Base-by-base conservation (phyloP, 2,888 invertebrate genomes). In the Agrochola litura region DNA sequence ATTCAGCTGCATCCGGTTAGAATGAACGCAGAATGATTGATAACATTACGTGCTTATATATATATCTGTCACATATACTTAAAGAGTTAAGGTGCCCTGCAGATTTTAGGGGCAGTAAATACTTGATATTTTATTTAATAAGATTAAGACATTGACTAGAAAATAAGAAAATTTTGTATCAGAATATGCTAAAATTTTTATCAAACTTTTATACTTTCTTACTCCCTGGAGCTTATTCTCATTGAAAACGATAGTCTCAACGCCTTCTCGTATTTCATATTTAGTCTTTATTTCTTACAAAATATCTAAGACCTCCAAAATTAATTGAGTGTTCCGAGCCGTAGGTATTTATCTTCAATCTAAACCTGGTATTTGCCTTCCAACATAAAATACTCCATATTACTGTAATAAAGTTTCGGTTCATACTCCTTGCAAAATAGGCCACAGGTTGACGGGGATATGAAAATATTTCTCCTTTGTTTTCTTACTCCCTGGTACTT, bases 391-490 rank as follows among this genome's bases (percentile, higher is more conserved):
- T 63, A 37, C 37, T 6, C 60, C 52, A 60, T 74, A 60, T 69
- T 80, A 67, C 41, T 52, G 60, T 60, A 74, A 63, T 52, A 66
- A 73, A 76, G 25, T 72, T 77, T 52, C 54, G 6, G 58, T 68
- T 65, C n/a, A n/a, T n/a, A n/a, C n/a, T n/a, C n/a, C 49, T 61
- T 72, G 61, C 70, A 58, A 71, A 81, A 73, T n/a, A 61, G 43
- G 46, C 65, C 72, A 25, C 73, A 64, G 73, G 70, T 85, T 71
- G 68, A 54, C 58, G 37, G 61, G 56, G 22, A 68, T 72, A 83
- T 84, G 76, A 82, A 82, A 84, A 81, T 79, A 82, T 76, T 80
- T 54, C 72, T 68, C 73, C 67, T 78, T 77, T 82, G 76, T 86
- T 82, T 84, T 60, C 86, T 75, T 52, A n/a, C 56, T 9, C 68